Evolutionary conservation across 2,797 vertebrate genomes (phyloP), one percentile per base, ranked within the genome.

Genomic region (Leuciscus waleckii): DNA sequence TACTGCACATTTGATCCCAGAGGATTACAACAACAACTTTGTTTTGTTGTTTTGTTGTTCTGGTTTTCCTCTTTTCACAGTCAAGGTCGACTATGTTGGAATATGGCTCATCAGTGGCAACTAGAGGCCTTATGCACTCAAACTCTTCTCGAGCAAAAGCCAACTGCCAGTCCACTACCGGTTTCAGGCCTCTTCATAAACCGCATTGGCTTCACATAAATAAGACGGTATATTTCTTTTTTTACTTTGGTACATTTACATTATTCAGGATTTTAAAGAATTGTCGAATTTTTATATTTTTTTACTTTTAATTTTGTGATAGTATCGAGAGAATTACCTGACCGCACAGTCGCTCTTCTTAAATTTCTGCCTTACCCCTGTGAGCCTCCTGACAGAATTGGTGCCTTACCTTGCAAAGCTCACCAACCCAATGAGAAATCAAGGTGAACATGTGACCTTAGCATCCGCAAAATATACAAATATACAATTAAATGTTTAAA

Each of bases 181-280:
- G 97, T 5, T 99, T 99, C 93, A 95, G 94, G 84, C 97, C 98
- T 0, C 92, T 99, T n/a, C 98, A 99, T 91, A 99, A 99, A 92
- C 97, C 98, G 16, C 95, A 95, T 90, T 99, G 98, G 97, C 93
- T 98, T 46, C 84, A 96, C n/a, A 95, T 98, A 90, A 95, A 87
- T 91, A 99, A 95, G 93, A 98, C 96, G 97, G 98, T 99, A 85
- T 87, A 54, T 83, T 35, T 84, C 9, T 41, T 39, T 71, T 41
- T 43, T 21, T 7, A 32, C 21, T 54, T 58, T 41, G 10, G 23
- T 43, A 5, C 39, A 67, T 35, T 37, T 58, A 46, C 21, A 35
- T 65, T 83, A 41, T 54, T 63, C 1, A 13, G 11, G 7, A 26
- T 83, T 26, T 54, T 14, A 23, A 29, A 43, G 0, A 46, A 32